Evolutionary conservation across 2,113 vertebrate genomes (phyloP), one percentile per base, ranked within the genome.

Genomic region (Mystacornis crossleyi): DNA sequence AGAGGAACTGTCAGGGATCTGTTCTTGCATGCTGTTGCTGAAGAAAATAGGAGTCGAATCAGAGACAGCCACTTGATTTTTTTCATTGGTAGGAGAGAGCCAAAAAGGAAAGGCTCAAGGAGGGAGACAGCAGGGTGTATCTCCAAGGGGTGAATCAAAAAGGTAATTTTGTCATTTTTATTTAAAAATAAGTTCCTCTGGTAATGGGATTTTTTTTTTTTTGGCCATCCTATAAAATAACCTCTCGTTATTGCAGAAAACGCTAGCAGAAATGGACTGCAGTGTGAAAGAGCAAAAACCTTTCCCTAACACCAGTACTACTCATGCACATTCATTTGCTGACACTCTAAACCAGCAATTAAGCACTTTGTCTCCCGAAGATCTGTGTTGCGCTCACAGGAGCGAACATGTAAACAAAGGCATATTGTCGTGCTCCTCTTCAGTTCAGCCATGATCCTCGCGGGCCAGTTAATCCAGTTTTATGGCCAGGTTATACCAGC

Each of bases 391-490:
- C 43, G 5, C 69, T 64, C 40, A 1, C 64, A 53, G 75, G 78
- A 79, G 69, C 38, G 40, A 75, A 34, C 71, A 57, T n/a, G 88
- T 94, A 95, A 96, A 96, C 92, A 95, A 94, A 93, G 83, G 88
- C 86, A 61, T 89, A 86, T 88, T 96, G 92, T 78, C 20, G 1
- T 84, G 75, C n/a, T 89, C 51, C 85, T 94, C 88, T 96, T 80
- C 87, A 25, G 64, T 62, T 94, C 93, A 79, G 86, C 95, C 89
- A 75, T 95, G 93, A 95, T 95, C 94, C 94, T 97, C 9, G 1
- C 24, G 2, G 82, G 92, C 95, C 92, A 96, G 93, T 96, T 96
- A 96, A 97, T 96, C 95, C 96, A 96, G 92, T 96, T 97, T 96
- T 97, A 97, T 97, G 90, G 90, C 95, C 95, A 97, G 94, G 95